These are phyloP conservation scores for Mus caroli DNA, from an alignment of 2,797 vertebrate genomes.

Conservation along the genomic window DNA sequence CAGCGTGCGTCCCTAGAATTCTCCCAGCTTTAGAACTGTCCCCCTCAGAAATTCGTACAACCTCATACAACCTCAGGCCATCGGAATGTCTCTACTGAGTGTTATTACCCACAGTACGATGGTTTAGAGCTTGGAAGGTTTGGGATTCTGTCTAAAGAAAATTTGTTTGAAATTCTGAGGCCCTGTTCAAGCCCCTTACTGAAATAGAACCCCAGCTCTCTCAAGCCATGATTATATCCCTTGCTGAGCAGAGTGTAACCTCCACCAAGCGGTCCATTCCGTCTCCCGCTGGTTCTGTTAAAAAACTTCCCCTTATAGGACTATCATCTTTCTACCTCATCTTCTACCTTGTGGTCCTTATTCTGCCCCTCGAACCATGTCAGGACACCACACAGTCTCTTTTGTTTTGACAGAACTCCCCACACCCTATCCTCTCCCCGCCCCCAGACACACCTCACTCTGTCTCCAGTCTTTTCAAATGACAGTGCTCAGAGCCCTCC, in stretches of 20 bases:
- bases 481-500: neutral
- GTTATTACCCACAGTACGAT: neutral
- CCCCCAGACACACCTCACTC: neutral
- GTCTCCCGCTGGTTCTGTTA: neutral
- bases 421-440: accelerated
- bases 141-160: constrained; percentile 5
- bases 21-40: neutral
- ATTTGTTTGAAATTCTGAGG: constrained; percentile 6
- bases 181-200: neutral
- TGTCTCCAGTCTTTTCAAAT: neutral
- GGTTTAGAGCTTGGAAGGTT: constrained; percentile 5
- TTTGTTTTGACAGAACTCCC: neutral
- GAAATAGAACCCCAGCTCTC: neutral
- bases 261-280: neutral
- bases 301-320: neutral
- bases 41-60: neutral
- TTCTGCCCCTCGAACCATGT: neutral
- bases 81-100: constrained; percentile 9
- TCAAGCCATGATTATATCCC: neutral
- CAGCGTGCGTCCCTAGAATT: neutral
- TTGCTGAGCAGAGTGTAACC: neutral
- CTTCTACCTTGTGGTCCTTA: neutral
- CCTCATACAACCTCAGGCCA: neutral
- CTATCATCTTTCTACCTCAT: neutral
- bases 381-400: neutral